These are phyloP conservation scores for Poeciliopsis occidentalis DNA, from an alignment of 2,113 vertebrate genomes.

Conservation along the genomic window DNA sequence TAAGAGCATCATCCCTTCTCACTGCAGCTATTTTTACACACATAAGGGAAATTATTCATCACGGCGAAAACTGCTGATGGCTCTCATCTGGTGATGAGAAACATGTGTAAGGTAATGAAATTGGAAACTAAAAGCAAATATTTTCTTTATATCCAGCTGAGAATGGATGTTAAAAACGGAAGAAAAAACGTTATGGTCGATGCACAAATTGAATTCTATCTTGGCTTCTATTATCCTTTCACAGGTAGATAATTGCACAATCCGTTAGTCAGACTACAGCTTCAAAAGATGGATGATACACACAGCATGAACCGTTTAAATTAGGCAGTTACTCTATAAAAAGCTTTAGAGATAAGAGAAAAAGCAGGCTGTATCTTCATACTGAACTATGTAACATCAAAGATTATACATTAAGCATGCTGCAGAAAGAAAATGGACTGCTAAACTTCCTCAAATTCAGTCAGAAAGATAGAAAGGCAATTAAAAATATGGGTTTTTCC, in stretches of 20 bases:
- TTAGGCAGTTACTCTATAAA: background rate
- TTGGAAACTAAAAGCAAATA: background rate
- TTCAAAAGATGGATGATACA: conserved; percentile 10
- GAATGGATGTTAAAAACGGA: background rate
- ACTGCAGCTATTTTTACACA: background rate
- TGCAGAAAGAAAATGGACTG: conserved; percentile 13
- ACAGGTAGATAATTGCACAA: conserved; percentile 1
- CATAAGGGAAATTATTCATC: background rate
- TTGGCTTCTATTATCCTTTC: conserved; percentile 4
- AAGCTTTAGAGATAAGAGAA: conserved; percentile 5
- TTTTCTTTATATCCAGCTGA: background rate
- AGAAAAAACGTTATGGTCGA: conserved; percentile 5
- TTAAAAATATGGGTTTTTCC: conserved; percentile 13
- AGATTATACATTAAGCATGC: background rate
- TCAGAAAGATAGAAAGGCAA: conserved; percentile 23
- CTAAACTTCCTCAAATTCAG: conserved; percentile 6
- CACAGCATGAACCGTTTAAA: conserved; percentile 13
- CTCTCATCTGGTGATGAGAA: background rate
- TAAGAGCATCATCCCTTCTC: background rate
- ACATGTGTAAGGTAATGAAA: background rate
- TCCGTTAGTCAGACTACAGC: conserved; percentile 1
- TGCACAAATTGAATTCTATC: conserved; percentile 11
- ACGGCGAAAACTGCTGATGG: background rate
- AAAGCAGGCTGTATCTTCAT: conserved; percentile 2
- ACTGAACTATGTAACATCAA: background rate